Conservation (phyloP, 2,113 vertebrate genomes). For the Muntiacus reevesi region DNA sequence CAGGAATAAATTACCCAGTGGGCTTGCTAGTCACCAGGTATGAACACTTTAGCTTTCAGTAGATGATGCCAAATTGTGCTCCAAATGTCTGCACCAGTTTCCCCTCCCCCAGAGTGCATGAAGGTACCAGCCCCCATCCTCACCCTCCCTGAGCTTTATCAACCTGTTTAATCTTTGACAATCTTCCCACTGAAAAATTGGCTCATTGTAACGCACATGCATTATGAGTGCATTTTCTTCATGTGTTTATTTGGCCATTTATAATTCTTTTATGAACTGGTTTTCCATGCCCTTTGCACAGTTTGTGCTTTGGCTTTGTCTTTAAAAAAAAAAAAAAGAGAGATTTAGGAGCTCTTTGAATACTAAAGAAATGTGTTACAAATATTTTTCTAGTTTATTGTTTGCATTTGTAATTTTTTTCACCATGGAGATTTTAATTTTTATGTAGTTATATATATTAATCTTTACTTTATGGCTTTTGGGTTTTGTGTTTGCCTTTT, state of each 20-base stretch:
- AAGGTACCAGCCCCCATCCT: not conserved
- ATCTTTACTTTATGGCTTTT: constrained; percentile 42
- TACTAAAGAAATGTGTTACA: not conserved
- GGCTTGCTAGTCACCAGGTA: not conserved
- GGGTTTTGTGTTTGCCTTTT: not conserved
- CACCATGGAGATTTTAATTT: constrained; percentile 28
- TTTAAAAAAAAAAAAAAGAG: not conserved
- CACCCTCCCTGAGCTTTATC: not conserved
- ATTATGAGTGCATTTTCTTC: not conserved
- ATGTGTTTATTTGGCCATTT: not conserved
- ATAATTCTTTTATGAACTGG: constrained; percentile 25
- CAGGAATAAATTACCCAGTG: not conserved
- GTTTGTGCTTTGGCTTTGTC: constrained; percentile 14
- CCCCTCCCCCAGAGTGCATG: not conserved
- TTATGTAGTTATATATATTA: not conserved
- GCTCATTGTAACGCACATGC: not conserved
- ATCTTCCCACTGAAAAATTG: not conserved
- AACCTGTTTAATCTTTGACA: not conserved
- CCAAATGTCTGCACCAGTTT: not conserved
- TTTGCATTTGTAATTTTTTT: constrained; percentile 20
- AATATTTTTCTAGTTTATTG: constrained; percentile 40
- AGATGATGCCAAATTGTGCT: not conserved
- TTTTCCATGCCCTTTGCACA: not conserved
- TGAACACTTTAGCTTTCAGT: rapidly evolving
- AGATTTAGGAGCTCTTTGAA: not conserved